phyloP scores from a whole-genome alignment of 2,888 invertebrate species.

The Platycnemis pennipes region DNA sequence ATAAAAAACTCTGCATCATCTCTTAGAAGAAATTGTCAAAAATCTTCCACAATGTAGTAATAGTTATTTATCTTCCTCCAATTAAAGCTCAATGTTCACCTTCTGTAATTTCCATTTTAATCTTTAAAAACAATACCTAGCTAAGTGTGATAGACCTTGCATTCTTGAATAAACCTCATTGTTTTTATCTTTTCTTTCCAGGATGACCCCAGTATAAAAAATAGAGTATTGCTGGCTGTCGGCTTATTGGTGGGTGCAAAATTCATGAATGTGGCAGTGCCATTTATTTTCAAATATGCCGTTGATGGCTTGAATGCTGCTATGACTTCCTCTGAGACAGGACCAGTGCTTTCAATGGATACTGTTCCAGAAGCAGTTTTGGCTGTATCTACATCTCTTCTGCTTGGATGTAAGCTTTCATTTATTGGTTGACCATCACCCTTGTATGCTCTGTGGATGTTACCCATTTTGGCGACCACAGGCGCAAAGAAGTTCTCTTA shows the following conservation, averaged over 20 bases:
- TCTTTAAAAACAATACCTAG: too few species aligned
- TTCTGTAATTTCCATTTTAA: too few species aligned
- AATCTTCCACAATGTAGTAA: too few species aligned
- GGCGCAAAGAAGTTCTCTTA: too few species aligned
- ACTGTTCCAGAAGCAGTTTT: slow-evolving; percentile 90
- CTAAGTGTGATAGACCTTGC: too few species aligned
- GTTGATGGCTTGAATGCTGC: slow-evolving; percentile 91
- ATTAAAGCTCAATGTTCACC: too few species aligned
- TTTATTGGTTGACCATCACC: neutral
- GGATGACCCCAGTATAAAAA: slow-evolving; percentile 88
- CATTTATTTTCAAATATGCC: slow-evolving; percentile 96
- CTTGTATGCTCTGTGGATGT: neutral
- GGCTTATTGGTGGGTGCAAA: slow-evolving; percentile 91
- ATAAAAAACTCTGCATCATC: too few species aligned
- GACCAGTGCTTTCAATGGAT: slow-evolving; percentile 86
- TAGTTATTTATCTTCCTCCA: too few species aligned
- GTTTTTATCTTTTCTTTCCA: slow-evolving; percentile 77
- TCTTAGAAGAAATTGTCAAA: too few species aligned
- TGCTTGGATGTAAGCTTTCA: slow-evolving; percentile 90
- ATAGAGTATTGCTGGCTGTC: slow-evolving; percentile 91
- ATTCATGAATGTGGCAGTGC: slow-evolving; percentile 94
- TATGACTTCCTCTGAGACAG: slow-evolving; percentile 79
- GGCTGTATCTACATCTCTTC: slow-evolving; percentile 88
- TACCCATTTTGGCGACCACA: neutral
- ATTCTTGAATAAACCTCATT: too few species aligned